phyloP scores from a whole-genome alignment of 2,113 vertebrate genomes.

The Serinus canaria region DNA sequence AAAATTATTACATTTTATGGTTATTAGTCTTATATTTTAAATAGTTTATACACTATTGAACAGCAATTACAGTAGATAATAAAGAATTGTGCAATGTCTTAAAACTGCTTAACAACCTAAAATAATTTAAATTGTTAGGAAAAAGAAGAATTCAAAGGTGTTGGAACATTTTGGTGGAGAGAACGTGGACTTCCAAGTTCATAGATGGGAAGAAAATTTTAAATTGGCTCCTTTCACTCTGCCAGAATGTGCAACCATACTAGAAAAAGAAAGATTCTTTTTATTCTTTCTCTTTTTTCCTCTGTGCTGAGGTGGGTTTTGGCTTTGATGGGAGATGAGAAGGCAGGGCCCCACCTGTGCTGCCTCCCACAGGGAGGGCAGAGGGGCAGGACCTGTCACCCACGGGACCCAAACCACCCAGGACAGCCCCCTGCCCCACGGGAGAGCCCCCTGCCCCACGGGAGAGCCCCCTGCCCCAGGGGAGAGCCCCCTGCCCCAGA shows the following conservation, averaged over 20 bases:
- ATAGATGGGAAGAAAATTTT: not conserved
- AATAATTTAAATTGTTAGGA: not conserved
- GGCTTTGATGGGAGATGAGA: not conserved
- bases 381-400: not conserved
- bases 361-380: not conserved
- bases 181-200: not conserved
- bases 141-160: not conserved
- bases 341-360: not conserved
- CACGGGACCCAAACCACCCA: no score
- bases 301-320: not conserved
- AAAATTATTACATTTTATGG: slow-evolving; percentile 10
- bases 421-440: no score
- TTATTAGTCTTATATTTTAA: slow-evolving; percentile 18
- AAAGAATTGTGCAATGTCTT: slow-evolving; percentile 19
- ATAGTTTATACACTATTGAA: slow-evolving; percentile 29
- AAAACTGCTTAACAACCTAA: not conserved
- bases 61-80: slow-evolving; percentile 21
- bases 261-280: not conserved
- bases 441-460: no score
- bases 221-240: not conserved
- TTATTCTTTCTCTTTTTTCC: not conserved
- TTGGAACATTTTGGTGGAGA: not conserved
- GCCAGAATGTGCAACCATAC: rapidly evolving
- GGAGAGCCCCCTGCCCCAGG: no score
- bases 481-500: no score